These are phyloP conservation scores for Podarcis lilfordi DNA, from an alignment of 2,797 vertebrate species.

Conservation along the genomic window DNA sequence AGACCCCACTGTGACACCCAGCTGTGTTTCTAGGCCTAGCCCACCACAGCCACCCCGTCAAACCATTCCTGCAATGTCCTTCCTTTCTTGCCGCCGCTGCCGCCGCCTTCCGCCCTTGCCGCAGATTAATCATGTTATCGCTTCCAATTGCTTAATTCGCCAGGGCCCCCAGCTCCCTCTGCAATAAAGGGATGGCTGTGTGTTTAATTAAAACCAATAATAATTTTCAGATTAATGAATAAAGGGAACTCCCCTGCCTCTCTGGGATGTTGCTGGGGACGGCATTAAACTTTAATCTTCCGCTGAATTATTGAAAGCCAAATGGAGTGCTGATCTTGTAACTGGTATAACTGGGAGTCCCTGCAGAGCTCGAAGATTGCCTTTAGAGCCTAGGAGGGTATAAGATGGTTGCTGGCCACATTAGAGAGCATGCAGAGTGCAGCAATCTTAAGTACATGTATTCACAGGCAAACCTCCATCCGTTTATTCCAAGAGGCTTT, in stretches of 20 bases:
- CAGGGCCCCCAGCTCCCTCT: neutral
- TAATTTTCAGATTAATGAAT: slow-evolving; percentile 30
- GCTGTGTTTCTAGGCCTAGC: neutral
- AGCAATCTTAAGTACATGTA: neutral
- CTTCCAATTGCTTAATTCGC: neutral
- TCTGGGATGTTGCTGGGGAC: neutral
- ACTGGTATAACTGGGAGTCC: neutral
- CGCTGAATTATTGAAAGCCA: slow-evolving; percentile 32
- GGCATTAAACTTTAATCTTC: slow-evolving; percentile 35
- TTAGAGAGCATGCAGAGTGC: neutral
- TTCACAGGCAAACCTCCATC: neutral
- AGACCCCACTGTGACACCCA: neutral
- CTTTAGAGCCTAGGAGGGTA: neutral
- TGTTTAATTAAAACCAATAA: slow-evolving; percentile 40
- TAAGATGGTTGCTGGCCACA: neutral
- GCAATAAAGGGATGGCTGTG: neutral
- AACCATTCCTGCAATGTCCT: too few species aligned
- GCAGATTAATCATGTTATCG: neutral
- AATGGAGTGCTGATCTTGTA: neutral
- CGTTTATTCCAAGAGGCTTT: neutral
- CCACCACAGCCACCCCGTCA: too few species aligned
- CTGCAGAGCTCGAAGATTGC: neutral
- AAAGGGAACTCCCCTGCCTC: neutral
- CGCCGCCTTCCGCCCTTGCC: neutral
- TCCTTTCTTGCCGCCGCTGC: rapidly evolving